Conservation (phyloP, 2,888 invertebrate genomes). For the Peribatodes rhomboidaria region DNA sequence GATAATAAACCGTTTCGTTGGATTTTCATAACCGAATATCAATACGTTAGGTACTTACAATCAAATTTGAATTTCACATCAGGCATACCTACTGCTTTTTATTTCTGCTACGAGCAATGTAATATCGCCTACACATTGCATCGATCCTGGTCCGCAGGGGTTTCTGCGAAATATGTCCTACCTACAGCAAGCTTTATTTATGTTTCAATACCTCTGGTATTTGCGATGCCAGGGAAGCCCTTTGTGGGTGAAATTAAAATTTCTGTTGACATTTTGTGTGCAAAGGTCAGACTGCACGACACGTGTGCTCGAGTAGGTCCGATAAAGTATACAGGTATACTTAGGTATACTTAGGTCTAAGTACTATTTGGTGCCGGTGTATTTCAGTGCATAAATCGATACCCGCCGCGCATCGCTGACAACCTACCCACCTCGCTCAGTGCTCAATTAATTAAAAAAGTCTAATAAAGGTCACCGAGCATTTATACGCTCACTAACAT, state of each 20-base stretch:
- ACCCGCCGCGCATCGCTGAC: neutral
- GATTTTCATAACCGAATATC: conserved; percentile 12
- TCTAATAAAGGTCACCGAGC: conserved; percentile 51
- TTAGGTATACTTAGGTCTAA: neutral
- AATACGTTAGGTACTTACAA: conserved; percentile 9
- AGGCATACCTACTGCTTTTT: conserved; percentile 5
- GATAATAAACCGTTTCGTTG: conserved; percentile 5
- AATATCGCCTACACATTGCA: conserved; percentile 36
- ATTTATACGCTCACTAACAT: conserved; percentile 32
- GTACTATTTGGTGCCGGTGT: conserved; percentile 12
- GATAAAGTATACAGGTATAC: neutral
- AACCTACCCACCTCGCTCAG: conserved; percentile 40
- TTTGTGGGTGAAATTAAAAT: conserved; percentile 44
- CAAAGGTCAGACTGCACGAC: conserved; percentile 56
- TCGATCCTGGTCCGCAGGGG: conserved; percentile 18
- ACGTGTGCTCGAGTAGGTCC: conserved; percentile 35
- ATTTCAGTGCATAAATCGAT: conserved; percentile 29
- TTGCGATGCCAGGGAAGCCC: conserved; percentile 20
- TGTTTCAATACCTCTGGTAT: conserved; percentile 27
- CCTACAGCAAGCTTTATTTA: conserved; percentile 24
- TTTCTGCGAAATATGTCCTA: conserved; percentile 20
- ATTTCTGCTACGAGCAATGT: conserved; percentile 17
- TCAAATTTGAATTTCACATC: conserved; percentile 21
- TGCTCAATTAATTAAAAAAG: conserved; percentile 46
- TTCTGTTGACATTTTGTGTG: conserved; percentile 51